Conservation (phyloP, 2,888 invertebrate species). For the Crepidodera aurea region DNA sequence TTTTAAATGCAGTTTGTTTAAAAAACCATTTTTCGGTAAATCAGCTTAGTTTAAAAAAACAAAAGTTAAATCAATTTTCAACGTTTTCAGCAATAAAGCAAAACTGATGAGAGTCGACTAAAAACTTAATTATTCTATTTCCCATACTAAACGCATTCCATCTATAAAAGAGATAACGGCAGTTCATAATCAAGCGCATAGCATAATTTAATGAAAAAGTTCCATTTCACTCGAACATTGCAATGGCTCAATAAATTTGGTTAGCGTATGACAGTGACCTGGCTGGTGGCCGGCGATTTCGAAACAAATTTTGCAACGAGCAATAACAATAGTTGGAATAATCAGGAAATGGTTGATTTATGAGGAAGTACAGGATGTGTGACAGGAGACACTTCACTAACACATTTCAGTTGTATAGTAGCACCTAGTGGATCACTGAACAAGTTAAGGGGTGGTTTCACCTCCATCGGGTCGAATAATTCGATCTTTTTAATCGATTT, state of each 20-base stretch:
- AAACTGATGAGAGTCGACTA: not conserved
- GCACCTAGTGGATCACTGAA: slow-evolving; percentile 5
- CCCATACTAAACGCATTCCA: slow-evolving; percentile 1
- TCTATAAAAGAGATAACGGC: slow-evolving; percentile 5
- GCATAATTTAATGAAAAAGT: slow-evolving; percentile 22
- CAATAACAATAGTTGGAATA: slow-evolving; percentile 52
- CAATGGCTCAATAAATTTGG: slow-evolving; percentile 35
- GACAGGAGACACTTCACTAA: slow-evolving; percentile 47
- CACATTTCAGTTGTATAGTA: slow-evolving; percentile 4
- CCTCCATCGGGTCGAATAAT: no score
- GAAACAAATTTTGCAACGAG: slow-evolving; percentile 49
- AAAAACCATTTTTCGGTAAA: no score
- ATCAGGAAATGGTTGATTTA: slow-evolving; percentile 55
- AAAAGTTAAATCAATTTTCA: not conserved
- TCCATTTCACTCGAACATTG: slow-evolving; percentile 14
- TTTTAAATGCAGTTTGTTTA: no score
- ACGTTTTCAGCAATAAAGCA: not conserved
- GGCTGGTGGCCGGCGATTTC: slow-evolving; percentile 9
- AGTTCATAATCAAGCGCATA: slow-evolving; percentile 16
- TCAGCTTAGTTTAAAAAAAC: no score
- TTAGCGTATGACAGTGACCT: slow-evolving; percentile 30
- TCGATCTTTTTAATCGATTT: no score
- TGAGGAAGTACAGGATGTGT: slow-evolving; percentile 49
- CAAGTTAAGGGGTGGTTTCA: no score
- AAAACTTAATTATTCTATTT: slow-evolving; percentile 17